Evolutionary conservation across 2,888 invertebrate species (phyloP).

Genomic region (Spialia ferax): DNA sequence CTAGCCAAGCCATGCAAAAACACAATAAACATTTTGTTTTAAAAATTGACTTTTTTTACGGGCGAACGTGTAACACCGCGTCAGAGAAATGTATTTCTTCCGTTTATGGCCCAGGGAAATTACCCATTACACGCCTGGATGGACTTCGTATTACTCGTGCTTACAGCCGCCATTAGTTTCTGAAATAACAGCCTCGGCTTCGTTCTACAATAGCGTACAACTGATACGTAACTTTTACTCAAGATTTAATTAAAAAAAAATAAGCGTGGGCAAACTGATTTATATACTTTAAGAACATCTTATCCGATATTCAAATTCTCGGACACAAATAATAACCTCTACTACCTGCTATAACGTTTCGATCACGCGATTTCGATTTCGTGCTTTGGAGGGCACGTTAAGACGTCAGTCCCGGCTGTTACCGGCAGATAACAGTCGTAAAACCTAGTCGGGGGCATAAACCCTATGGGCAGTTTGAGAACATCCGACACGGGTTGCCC

Average conservation of each 20-base stretch:
- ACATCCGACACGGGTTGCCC: no score
- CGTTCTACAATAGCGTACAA: constrained; percentile 5
- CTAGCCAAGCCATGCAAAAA: constrained; percentile 24
- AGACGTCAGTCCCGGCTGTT: no score
- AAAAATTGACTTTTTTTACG: constrained; percentile 57
- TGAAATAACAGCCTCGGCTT: constrained; percentile 47
- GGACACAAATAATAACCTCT: no score
- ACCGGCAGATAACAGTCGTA: no score
- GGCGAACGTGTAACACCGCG: constrained; percentile 52
- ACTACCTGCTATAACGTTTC: no score
- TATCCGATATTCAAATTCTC: no score
- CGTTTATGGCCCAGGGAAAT: constrained; percentile 63
- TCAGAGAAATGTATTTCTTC: constrained; percentile 52
- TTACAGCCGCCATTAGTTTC: constrained; percentile 51
- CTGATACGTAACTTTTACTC: not conserved
- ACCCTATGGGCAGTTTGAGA: no score
- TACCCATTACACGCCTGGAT: constrained; percentile 67
- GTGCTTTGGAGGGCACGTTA: no score
- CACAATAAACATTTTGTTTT: constrained; percentile 25
- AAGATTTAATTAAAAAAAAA: not conserved
- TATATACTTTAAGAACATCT: no score
- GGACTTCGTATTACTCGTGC: constrained; percentile 57
- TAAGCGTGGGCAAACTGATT: not conserved
- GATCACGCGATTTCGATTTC: no score
- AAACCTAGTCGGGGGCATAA: no score